A percentile compares a stretch with the other conserved stretches of the same genome.
Evolutionary conservation across 2,888 invertebrate species (phyloP).

Genomic region (Sminthurides aquaticus): DNA sequence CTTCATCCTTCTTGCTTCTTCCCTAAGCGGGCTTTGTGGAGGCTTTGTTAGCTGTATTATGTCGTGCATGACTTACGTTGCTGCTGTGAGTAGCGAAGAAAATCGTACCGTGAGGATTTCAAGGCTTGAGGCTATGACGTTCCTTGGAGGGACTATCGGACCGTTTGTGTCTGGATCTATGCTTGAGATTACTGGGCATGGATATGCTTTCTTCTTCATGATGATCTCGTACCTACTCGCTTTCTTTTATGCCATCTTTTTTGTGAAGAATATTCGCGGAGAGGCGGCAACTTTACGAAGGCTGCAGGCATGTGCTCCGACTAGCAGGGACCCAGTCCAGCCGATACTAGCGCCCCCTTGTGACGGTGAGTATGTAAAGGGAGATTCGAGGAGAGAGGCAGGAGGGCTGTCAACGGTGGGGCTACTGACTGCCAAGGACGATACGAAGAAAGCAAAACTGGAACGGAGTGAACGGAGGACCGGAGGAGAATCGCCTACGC

Average conservation of each 20-base stretch:
- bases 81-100: slow-evolving; percentile 45
- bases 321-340: neutral
- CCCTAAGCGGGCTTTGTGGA: slow-evolving; percentile 48
- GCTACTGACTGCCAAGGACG: neutral
- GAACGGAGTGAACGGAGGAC: neutral
- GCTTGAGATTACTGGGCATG: slow-evolving; percentile 45
- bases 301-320: neutral
- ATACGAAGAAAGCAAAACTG: too few relatives aligned
- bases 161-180: slow-evolving; percentile 47
- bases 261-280: slow-evolving; percentile 41
- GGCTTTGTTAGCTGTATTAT: slow-evolving; percentile 48
- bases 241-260: slow-evolving; percentile 46
- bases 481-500: neutral
- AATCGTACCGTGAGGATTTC: slow-evolving; percentile 48
- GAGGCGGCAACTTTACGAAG: neutral
- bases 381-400: neutral
- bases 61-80: slow-evolving; percentile 47
- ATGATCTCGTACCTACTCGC: slow-evolving; percentile 45
- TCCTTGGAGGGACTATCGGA: slow-evolving; percentile 47
- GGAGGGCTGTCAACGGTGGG: neutral
- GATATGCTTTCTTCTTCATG: slow-evolving; percentile 46
- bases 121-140: slow-evolving; percentile 49
- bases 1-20: slow-evolving; percentile 47
- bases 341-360: neutral
- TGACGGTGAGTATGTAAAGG: neutral